A percentile compares a stretch with the other conserved stretches of the same genome.
phyloP scores from a whole-genome alignment of 37 sponge, comb jelly and placozoan genomes.

The Halichondria panicea region DNA sequence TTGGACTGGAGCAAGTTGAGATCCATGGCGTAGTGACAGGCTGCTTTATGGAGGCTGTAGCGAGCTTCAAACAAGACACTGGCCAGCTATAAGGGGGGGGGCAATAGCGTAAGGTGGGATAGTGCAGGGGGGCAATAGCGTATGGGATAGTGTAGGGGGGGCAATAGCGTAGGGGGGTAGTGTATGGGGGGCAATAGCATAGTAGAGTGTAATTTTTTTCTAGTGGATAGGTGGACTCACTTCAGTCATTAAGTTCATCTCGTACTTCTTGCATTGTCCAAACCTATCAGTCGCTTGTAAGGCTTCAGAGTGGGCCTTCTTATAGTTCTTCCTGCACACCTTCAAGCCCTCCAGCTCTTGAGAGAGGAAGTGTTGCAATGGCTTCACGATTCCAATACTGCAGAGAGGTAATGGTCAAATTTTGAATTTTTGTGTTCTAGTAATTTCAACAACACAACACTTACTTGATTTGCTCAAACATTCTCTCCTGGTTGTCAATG shows the following conservation, averaged over 20 bases:
- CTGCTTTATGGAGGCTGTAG: constrained; percentile 43
- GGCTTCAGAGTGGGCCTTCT: constrained; percentile 51
- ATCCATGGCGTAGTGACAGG: constrained; percentile 66
- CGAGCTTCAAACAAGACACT: constrained; percentile 64
- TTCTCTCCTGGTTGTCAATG: constrained; percentile 72
- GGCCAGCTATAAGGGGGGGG: constrained; percentile 31
- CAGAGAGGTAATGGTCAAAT: not conserved
- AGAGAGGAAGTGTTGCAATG: constrained; percentile 49
- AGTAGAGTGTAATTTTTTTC: not conserved
- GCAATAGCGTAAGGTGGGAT: not conserved
- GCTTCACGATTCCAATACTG: constrained; percentile 60
- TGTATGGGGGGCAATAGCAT: not conserved
- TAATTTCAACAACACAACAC: not conserved
- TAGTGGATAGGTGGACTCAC: not conserved
- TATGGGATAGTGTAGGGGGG: not conserved
- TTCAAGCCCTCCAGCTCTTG: constrained; percentile 49
- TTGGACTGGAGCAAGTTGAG: constrained; percentile 64
- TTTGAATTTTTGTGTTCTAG: too few relatives aligned
- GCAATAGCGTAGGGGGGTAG: not conserved
- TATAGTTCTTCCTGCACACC: constrained; percentile 29
- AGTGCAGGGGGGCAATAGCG: not conserved
- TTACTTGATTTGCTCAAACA: constrained; percentile 79
- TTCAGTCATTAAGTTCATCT: constrained; percentile 10
- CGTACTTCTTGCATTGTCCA: constrained; percentile 36
- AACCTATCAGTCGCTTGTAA: constrained; percentile 50